Percentiles rank a stretch among this genome's conserved stretches.
phyloP scores from a whole-genome alignment of 2,113 vertebrate species.

The Corynorhinus townsendii region DNA sequence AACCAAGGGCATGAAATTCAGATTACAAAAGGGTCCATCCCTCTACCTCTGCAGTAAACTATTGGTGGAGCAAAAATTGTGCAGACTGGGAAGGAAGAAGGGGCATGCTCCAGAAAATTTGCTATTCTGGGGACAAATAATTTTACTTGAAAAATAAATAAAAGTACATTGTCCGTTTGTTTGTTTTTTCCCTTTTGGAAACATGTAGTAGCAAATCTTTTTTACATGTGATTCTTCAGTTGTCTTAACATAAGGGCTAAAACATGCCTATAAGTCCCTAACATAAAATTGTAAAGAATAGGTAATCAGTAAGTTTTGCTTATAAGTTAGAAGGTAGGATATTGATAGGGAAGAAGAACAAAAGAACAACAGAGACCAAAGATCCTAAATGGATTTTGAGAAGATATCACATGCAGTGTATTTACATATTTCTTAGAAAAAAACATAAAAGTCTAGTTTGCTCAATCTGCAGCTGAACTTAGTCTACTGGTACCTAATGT shows the following conservation, averaged over 20 bases:
- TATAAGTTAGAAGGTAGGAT: background rate
- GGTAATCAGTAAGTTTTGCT: background rate
- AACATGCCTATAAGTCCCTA: background rate
- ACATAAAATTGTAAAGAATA: background rate
- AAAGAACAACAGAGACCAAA: background rate
- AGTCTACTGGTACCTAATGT: background rate
- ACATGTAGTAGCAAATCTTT: background rate
- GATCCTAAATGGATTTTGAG: background rate
- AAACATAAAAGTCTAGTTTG: background rate
- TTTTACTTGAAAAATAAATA: background rate
- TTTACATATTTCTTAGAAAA: slow-evolving; percentile 38
- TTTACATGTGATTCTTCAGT: background rate
- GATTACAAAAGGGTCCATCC: background rate
- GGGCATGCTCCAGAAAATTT: background rate
- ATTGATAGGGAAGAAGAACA: background rate
- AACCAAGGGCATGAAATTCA: background rate
- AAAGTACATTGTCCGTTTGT: background rate
- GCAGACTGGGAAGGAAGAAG: background rate
- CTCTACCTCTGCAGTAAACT: background rate
- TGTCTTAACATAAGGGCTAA: background rate
- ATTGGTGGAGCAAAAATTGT: background rate
- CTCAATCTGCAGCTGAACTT: background rate
- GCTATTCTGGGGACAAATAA: background rate
- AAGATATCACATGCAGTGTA: background rate
- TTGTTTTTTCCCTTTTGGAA: background rate